Evolutionary conservation across 35 echinoderm and acorn worm genomes (phyloP), one percentile per base, ranked within the genome.

Genomic region (Diadema setosum): DNA sequence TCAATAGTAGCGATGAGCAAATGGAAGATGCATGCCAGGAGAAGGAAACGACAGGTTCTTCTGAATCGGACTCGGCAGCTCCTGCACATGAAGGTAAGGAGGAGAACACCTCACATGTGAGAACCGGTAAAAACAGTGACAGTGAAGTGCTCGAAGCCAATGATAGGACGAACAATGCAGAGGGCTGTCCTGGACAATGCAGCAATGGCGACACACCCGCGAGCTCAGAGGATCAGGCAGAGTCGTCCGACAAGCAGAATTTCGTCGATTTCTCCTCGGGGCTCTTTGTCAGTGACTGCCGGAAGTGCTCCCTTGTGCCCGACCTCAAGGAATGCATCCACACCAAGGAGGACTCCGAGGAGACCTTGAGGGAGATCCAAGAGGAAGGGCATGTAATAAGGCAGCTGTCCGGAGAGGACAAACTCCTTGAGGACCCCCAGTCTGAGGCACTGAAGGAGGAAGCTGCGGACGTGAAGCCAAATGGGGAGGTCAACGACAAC

Each of bases 251-350:
- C 65, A 83, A 75, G 56, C 81, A 91, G 37, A 80, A 85, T 42
- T 98, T 98, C 78, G 96, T 98, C 24, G 59, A 98, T 60, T 98
- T 90, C 42, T 94, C 96, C 5, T 91, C 92, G 1, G 92, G 90
- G 20, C 48, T 98, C 8, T 98, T 98, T 61, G 81, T 88, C 32
- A 89, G 43, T 11, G 92, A 98, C 57, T 88, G 83, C 8, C 69
- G 75, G 30, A 81, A 86, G 20, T 90, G 90, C 39, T 91, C 96
- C 5, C 46, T 88, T 75, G 92, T 98, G 1, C 88, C 88, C 3
- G 96, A 98, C 11, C 88, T 98, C 39, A 91, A 82, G 3, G 96
- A 98, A 57, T 94, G 88, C 24, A 65, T 98, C 65, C 84, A 87
- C 12, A 87, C 90, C 65, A 92, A 78, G 17, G 81, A 89, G 43